Base-by-base conservation (phyloP, 2,113 vertebrate genomes). In the Nesogale talazaci region DNA sequence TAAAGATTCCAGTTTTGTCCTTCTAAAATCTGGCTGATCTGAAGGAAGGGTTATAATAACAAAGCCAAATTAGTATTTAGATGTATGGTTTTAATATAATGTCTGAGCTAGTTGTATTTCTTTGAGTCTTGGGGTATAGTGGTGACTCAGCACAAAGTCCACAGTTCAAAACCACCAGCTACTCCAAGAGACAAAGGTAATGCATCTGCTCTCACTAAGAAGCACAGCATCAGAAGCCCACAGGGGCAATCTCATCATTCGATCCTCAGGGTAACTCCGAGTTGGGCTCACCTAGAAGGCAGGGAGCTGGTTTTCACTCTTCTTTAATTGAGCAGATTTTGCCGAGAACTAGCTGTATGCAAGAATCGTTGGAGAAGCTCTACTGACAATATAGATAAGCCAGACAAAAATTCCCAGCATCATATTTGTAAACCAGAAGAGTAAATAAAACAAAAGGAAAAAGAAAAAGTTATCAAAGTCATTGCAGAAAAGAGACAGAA, bases 41-140 rank as follows among this genome's bases (percentile, higher is more conserved):
- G 31, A 76, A 94, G 74, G 25, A 83, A 1, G 6, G 14, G 27
- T 79, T 65, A 85, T 72, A 6, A 75, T 29, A 86, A 72, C 86
- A 7, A 57, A 16, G 77, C 67, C 57, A 52, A 76, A 52, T 31
- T 86, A 38, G n/a, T 77, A 15, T 63, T 74, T 79, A 79, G 14
- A 59, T 19, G 5, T 10, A 74, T 12, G 19, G 2, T 42, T 93
- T 34, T 59, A 20, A 27, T 57, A 72, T 42, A 22, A 36, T 89
- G 89, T 93, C n/a, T 77, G 63, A 83, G 52, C 22, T 92, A 25
- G 72, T 88, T 52, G 78, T 8, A 77, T 29, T 81, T 94, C 3
- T 42, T 19, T 88, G 38, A 65, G 70, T 12, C 46, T 52, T 52
- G 46, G 46, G 46, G 9, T 52, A 12, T 52, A 52, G 46, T 52